Conservation (phyloP, 1,140 invertebrate genomes). For the Nymphalis io region DNA sequence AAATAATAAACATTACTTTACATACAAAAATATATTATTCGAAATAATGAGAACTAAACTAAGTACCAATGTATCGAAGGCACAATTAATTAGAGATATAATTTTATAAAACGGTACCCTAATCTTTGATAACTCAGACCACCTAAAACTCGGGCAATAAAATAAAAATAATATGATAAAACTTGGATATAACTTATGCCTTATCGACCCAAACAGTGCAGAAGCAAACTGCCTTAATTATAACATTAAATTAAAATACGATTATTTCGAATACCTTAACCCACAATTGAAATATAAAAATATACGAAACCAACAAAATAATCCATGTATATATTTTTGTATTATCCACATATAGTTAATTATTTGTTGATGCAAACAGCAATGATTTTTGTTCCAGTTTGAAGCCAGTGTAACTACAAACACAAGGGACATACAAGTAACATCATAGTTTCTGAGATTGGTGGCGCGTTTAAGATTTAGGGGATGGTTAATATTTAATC, state of each 20-base stretch:
- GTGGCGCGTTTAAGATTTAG: no score
- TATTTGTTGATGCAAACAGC: no score
- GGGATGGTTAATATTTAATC: no score
- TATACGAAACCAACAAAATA: constrained; percentile 9
- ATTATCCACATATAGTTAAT: no score
- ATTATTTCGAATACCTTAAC: constrained; percentile 6
- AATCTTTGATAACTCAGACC: constrained; percentile 40
- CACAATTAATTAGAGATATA: background rate
- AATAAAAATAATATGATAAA: constrained; percentile 38
- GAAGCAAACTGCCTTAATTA: constrained; percentile 40
- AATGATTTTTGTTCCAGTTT: no score
- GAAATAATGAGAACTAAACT: no score
- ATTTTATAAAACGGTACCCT: constrained; percentile 25
- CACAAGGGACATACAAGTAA: no score
- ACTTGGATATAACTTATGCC: constrained; percentile 26
- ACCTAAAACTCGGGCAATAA: constrained; percentile 40
- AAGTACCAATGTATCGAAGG: background rate
- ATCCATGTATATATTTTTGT: background rate
- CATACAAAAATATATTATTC: no score
- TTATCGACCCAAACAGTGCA: constrained; percentile 31
- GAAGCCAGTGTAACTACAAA: no score
- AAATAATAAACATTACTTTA: no score
- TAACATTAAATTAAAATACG: constrained; percentile 38
- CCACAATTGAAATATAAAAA: background rate
- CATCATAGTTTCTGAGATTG: no score